A percentile compares a stretch with the other conserved stretches of the same genome.
Evolutionary conservation across 2,888 invertebrate genomes (phyloP).

Genomic region (Coleophora deauratella): DNA sequence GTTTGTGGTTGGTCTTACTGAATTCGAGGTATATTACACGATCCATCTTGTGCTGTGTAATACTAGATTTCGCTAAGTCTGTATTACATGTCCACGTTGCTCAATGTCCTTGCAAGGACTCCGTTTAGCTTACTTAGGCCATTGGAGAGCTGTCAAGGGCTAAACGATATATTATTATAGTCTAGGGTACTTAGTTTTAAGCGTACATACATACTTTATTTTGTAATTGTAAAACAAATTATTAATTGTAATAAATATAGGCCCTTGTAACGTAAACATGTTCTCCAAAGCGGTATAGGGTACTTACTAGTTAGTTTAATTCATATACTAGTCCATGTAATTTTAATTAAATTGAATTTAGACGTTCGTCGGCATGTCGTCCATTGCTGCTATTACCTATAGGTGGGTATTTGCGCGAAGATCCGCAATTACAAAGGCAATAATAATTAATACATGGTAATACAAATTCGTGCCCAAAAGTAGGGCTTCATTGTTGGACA

Average conservation of each 20-base stretch:
- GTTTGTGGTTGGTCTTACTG: too few relatives aligned
- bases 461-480: too few relatives aligned
- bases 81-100: constrained; percentile 65
- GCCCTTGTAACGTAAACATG: constrained; percentile 31
- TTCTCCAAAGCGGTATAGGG: constrained; percentile 72
- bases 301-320: constrained; percentile 73
- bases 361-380: constrained; percentile 42
- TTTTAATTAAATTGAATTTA: constrained; percentile 62
- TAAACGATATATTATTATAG: constrained; percentile 10
- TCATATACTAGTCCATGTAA: constrained; percentile 73
- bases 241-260: constrained; percentile 24
- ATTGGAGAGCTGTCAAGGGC: constrained; percentile 61
- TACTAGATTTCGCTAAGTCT: constrained; percentile 27
- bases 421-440: too few relatives aligned
- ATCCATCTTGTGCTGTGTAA: constrained; percentile 2
- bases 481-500: too few relatives aligned
- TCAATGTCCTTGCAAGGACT: constrained; percentile 59
- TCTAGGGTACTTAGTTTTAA: constrained; percentile 30
- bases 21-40: neutral
- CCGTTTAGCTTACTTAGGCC: constrained; percentile 52
- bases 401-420: too few relatives aligned
- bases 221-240: constrained; percentile 37
- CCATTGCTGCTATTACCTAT: too few relatives aligned
- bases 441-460: too few relatives aligned
- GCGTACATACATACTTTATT: constrained; percentile 29